These are phyloP conservation scores for Cosmia trapezina DNA, from an alignment of 2,888 invertebrate genomes.

Conservation along the genomic window DNA sequence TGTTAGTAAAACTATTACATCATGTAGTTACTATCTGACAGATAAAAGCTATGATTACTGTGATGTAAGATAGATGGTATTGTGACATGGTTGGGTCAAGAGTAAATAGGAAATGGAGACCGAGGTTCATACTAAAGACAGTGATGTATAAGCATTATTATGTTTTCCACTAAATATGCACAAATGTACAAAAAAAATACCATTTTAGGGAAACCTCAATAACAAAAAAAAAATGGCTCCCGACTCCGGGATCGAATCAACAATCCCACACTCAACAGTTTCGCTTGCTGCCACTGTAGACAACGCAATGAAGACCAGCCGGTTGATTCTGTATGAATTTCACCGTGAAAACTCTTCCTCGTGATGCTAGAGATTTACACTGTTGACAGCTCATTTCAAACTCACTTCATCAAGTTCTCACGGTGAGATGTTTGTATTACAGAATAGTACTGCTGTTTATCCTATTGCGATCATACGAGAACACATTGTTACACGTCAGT, in stretches of 20 bases:
- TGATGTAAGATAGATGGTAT: constrained; percentile 56
- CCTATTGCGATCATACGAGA: background rate
- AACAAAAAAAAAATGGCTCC: background rate
- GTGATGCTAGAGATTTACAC: no score
- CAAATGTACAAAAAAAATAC: background rate
- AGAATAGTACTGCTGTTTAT: no score
- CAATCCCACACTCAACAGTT: background rate
- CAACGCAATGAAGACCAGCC: background rate
- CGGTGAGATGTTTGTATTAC: no score
- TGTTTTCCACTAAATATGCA: background rate
- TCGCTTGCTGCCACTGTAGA: background rate
- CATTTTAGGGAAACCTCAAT: background rate
- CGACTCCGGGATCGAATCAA: background rate
- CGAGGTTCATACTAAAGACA: background rate
- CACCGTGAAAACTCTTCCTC: no score
- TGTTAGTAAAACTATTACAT: constrained; percentile 64
- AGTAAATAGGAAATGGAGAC: constrained; percentile 16
- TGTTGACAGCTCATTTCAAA: no score
- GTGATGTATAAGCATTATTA: background rate
- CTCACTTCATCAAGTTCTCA: no score
- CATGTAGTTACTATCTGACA: constrained; percentile 52
- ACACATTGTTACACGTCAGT: background rate
- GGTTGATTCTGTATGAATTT: no score
- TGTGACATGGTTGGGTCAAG: constrained; percentile 29
- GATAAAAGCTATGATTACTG: constrained; percentile 59